Evolutionary conservation across 2,888 invertebrate genomes (phyloP).

Genomic region (Erebia ligea): DNA sequence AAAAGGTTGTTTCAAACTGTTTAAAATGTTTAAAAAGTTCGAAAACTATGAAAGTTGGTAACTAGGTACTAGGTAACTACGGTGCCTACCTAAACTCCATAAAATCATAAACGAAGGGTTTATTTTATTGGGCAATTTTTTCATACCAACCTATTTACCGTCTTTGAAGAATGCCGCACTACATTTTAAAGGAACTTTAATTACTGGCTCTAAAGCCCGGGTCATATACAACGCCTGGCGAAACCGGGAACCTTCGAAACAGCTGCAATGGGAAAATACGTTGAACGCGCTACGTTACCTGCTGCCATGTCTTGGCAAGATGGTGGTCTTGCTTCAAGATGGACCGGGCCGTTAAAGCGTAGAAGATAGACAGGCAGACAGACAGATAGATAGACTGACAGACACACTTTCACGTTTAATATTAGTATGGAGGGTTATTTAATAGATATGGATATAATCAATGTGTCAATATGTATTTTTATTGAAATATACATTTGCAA

Average conservation of each 20-base stretch:
- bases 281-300: too few relatives aligned
- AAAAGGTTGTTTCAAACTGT: slow-evolving; percentile 24
- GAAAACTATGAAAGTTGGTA: slow-evolving; percentile 23
- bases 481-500: too few relatives aligned
- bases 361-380: too few relatives aligned
- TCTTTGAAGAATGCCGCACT: slow-evolving; percentile 47
- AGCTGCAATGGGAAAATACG: too few relatives aligned
- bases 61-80: slow-evolving; percentile 21
- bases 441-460: too few relatives aligned
- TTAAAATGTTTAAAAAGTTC: slow-evolving; percentile 14
- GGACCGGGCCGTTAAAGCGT: too few relatives aligned
- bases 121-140: slow-evolving; percentile 48
- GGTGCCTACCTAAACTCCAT: slow-evolving; percentile 36
- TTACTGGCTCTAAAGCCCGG: slow-evolving; percentile 9
- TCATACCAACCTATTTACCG: slow-evolving; percentile 30
- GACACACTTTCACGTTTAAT: too few relatives aligned
- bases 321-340: too few relatives aligned
- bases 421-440: too few relatives aligned
- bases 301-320: too few relatives aligned
- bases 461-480: too few relatives aligned
- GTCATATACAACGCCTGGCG: neutral
- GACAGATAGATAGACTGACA: too few relatives aligned
- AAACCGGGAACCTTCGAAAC: neutral
- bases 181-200: slow-evolving; percentile 26
- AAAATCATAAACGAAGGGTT: slow-evolving; percentile 47